Percentiles rank a stretch among this genome's conserved stretches.
phyloP scores from a whole-genome alignment of 2,797 vertebrate species.

The Distichodus sexfasciatus region DNA sequence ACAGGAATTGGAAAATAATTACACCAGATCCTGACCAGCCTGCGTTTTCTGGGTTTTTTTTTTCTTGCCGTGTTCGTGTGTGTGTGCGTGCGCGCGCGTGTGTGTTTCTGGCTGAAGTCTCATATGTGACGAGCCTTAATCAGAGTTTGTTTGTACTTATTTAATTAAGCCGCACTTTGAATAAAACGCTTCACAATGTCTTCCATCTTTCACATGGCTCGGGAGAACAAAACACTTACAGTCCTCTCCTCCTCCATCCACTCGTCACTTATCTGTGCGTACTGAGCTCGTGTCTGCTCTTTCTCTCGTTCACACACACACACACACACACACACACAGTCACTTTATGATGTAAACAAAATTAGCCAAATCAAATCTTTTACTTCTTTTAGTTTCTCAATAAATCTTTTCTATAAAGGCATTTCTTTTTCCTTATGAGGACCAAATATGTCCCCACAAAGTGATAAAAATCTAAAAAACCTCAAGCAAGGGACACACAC shows the following conservation, averaged over 20 bases:
- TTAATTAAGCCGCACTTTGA: conserved; percentile 67
- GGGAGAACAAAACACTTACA: too few relatives aligned
- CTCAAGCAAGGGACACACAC: too few relatives aligned
- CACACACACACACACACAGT: background rate
- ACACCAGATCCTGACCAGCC: conserved; percentile 59
- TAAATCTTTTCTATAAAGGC: too few relatives aligned
- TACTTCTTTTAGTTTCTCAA: too few relatives aligned
- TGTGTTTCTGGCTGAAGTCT: conserved; percentile 44
- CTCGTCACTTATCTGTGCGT: conserved; percentile 61
- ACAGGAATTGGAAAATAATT: conserved; percentile 71
- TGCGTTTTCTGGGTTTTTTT: conserved; percentile 63
- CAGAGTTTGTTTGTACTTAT: conserved; percentile 36
- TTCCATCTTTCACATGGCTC: conserved; percentile 63
- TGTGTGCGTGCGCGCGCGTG: background rate
- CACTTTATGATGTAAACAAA: too few relatives aligned
- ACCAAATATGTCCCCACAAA: too few relatives aligned
- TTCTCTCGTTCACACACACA: background rate
- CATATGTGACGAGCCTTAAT: conserved; percentile 60
- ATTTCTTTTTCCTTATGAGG: too few relatives aligned
- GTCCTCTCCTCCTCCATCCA: too few relatives aligned
- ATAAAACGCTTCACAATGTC: conserved; percentile 68
- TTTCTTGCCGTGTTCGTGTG: conserved; percentile 41
- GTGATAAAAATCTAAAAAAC: too few relatives aligned
- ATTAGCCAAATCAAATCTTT: too few relatives aligned
- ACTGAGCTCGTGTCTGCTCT: background rate